Percentiles rank a stretch among this genome's conserved stretches.
phyloP scores from a whole-genome alignment of 1,140 invertebrate genomes.

The Lycorma delicatula region DNA sequence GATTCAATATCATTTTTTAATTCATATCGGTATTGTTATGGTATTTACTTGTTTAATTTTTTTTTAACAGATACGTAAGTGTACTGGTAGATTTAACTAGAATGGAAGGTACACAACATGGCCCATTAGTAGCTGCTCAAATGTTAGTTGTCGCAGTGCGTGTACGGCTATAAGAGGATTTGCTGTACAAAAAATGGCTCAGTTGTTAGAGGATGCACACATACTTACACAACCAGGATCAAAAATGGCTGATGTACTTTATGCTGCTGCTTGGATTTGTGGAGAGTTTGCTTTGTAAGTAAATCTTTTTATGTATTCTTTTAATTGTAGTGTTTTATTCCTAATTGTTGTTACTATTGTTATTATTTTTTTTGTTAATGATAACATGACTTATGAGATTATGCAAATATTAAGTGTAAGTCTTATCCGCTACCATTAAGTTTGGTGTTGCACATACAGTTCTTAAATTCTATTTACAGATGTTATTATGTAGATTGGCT shows the following conservation, averaged over 20 bases:
- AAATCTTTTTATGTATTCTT: no score
- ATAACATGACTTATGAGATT: no score
- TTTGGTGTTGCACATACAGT: no score
- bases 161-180: constrained; percentile 88
- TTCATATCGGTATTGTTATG: no score
- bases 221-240: constrained; percentile 39
- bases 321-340: no score
- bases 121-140: constrained; percentile 82
- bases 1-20: no score
- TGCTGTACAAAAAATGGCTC: constrained; percentile 82
- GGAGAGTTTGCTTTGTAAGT: constrained; percentile 92
- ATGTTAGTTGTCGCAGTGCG: constrained; percentile 95
- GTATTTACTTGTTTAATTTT: not conserved
- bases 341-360: no score
- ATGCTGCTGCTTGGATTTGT: constrained; percentile 96
- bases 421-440: no score
- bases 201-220: constrained; percentile 67
- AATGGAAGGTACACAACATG: constrained; percentile 95
- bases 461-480: no score
- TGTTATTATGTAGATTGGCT: no score
- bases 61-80: constrained; percentile 75
- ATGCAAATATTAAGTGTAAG: no score
- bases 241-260: constrained; percentile 60
- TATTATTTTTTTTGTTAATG: no score
- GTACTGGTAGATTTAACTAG: constrained; percentile 93